Evolutionary conservation across 2,113 vertebrate genomes (phyloP).

Genomic region (Rhinolophus sinicus): DNA sequence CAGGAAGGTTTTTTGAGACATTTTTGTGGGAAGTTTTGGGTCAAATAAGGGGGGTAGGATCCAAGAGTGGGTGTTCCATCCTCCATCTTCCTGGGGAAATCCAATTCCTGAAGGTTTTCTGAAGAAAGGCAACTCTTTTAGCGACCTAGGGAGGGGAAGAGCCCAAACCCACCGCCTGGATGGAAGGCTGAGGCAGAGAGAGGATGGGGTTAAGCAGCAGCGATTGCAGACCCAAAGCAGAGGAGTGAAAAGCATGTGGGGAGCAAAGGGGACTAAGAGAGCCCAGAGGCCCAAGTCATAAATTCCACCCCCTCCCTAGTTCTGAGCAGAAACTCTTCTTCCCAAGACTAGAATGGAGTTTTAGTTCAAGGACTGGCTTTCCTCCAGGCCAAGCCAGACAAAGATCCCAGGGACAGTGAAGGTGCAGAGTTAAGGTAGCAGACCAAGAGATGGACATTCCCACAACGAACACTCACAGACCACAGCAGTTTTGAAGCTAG

Average conservation of each 20-base stretch:
- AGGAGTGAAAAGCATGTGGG: neutral
- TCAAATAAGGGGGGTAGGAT: neutral
- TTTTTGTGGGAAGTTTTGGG: constrained; percentile 44
- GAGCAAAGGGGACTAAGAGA: neutral
- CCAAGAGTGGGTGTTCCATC: neutral
- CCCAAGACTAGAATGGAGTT: constrained; percentile 37
- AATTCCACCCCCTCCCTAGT: neutral
- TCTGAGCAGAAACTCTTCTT: constrained; percentile 56
- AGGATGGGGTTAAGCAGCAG: neutral
- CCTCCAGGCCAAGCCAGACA: neutral
- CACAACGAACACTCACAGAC: neutral
- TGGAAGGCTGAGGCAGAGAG: neutral
- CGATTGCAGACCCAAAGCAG: neutral
- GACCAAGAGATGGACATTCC: neutral
- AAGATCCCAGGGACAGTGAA: neutral
- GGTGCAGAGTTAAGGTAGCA: neutral
- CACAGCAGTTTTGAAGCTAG: neutral
- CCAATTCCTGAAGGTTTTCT: constrained; percentile 15
- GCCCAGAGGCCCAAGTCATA: constrained; percentile 14
- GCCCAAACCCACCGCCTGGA: neutral
- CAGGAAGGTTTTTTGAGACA: constrained; percentile 41
- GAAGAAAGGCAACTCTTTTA: constrained; percentile 35
- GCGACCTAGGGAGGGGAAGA: neutral
- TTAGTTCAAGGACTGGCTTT: constrained; percentile 44
- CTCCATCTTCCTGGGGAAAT: constrained; percentile 37